Evolutionary conservation across 92 coral and sea anemone species (phyloP).

Genomic region (Parazoanthus swiftii): DNA sequence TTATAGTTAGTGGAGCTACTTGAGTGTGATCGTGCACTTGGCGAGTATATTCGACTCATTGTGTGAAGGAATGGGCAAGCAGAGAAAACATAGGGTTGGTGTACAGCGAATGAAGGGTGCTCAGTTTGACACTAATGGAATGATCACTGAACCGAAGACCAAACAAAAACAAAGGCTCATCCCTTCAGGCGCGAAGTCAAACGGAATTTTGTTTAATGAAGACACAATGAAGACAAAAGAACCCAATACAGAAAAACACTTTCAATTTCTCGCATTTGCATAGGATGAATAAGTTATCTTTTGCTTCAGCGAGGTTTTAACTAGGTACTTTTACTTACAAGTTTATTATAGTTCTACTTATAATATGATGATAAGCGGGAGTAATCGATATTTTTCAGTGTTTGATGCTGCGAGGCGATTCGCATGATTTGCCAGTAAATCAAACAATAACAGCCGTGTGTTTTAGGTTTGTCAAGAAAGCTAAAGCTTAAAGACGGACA

Average conservation of each 20-base stretch:
- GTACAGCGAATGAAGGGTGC: background rate
- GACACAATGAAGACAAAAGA: slow-evolving; percentile 29
- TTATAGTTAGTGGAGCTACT: slow-evolving; percentile 15
- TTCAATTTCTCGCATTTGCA: slow-evolving; percentile 15
- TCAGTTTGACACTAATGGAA: slow-evolving; percentile 37
- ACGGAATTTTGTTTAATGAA: slow-evolving; percentile 33
- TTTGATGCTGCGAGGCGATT: background rate
- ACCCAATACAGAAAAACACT: slow-evolving; percentile 4
- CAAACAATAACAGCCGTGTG: background rate
- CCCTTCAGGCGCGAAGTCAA: slow-evolving; percentile 9
- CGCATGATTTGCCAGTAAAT: background rate
- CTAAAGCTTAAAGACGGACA: background rate
- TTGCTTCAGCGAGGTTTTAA: background rate
- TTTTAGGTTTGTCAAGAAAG: background rate
- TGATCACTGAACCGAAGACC: slow-evolving; percentile 16
- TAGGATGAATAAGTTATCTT: slow-evolving; percentile 2
- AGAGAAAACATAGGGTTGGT: slow-evolving; percentile 20
- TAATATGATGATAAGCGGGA: background rate
- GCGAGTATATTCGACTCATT: slow-evolving; percentile 41
- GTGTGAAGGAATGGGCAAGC: slow-evolving; percentile 1
- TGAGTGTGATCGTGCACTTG: slow-evolving; percentile 34
- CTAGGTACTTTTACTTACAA: background rate
- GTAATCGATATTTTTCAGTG: background rate
- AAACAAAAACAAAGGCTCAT: slow-evolving; percentile 27
- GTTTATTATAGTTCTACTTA: no score